Evolutionary conservation across 2,888 invertebrate species (phyloP), one percentile per base, ranked within the genome.

Genomic region (Cantharis rufa): DNA sequence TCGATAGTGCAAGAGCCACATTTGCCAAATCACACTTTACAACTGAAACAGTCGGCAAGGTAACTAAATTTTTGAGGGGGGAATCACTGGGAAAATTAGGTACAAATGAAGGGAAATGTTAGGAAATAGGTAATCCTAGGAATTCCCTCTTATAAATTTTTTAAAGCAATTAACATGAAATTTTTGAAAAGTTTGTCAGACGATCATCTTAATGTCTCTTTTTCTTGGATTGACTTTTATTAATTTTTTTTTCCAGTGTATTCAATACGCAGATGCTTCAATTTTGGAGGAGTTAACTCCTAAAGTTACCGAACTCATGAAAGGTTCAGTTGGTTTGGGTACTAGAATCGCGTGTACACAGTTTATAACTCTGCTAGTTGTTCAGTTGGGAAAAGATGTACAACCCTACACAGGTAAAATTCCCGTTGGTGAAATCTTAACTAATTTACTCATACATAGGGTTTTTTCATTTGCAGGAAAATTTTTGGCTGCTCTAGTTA

Each of bases 1-100:
- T 96, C 0, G 97, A 98, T 86, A 93, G 92, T 80, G 91, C 94
- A 76, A 90, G 97, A 74, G 95, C 96, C 9, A 93, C 92, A 73
- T 93, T 94, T 1, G 95, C 96, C 0, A 93, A 94, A 83, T 93
- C 93, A 1, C 96, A 97, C 86, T 95, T 96, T 78, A 96, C 97
- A 77, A 96, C 95, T 80, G 96, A 97, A 84, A 95, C 96, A 3
- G 93, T 96, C 61, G 92, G 94, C 64, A 94, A 95, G 89, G 95
- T 94, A 85, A 66, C 9, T 28, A 13, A 15, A 15, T 63, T 16
- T 62, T 62, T n/a, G n/a, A n/a, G n/a, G n/a, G n/a, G n/a, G n/a
- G n/a, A n/a, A n/a, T n/a, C n/a, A n/a, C n/a, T n/a, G n/a, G n/a
- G n/a, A n/a, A n/a, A n/a, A n/a, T n/a, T n/a, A n/a, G n/a, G n/a